Evolutionary conservation across 2,797 vertebrate genomes (phyloP), one percentile per base, ranked within the genome.

Genomic region (Centroberyx gerrardi): DNA sequence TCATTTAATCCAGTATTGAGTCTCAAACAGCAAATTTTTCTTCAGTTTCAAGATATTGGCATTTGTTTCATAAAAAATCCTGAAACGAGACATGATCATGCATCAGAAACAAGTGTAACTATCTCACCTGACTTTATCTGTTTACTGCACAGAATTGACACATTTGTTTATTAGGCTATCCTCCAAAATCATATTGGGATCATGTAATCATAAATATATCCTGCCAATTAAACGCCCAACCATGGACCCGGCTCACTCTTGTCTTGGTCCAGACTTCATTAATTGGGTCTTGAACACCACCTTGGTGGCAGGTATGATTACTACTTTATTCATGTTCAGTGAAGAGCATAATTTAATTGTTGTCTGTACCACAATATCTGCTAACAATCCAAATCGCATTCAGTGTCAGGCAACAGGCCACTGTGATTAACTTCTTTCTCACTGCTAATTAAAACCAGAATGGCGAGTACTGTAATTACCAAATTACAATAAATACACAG

Each of bases 401-500:
- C 56, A 49, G 51, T 76, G 82, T 87, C 70, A 70, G 83, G 64
- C 70, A 75, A 62, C 51, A 58, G 75, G 60, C 68, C 64, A 77
- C 18, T 73, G 66, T 83, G 73, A 90, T 87, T 76, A 76, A 75
- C 61, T 75, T 74, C 64, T 78, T 74, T 74, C 74, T 68, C 18
- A 27, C 28, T 71, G 73, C 62, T 84, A 81, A 89, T 86, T 87
- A 86, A 82, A 86, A 74, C 29, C 49, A 36, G 33, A 52, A 68
- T 68, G 62, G 12, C 68, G 81, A 29, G 40, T 56, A 15, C 27
- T 7, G 31, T 83, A 68, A 87, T 88, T 82, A 86, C 38, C 55
- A 68, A 74, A 87, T 81, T 74, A 78, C 72, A 81, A 48, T 52
- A 62, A 87, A 84, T 72, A 69, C 46, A 64, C 53, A 27, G 28